These are phyloP conservation scores for Sminthurides aquaticus DNA, from an alignment of 2,888 invertebrate species.

Conservation along the genomic window DNA sequence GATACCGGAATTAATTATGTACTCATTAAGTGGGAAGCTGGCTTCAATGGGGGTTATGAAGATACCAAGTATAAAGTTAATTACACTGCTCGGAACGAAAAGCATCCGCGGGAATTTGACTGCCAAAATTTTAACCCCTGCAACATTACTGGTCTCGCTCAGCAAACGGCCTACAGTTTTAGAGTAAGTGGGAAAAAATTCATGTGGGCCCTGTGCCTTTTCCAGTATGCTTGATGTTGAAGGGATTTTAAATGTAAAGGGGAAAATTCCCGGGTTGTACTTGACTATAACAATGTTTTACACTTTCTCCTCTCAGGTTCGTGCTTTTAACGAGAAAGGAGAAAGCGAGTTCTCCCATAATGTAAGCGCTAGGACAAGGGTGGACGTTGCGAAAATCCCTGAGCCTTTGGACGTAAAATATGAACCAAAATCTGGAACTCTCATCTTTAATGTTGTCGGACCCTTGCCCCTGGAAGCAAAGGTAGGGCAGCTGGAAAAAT, in stretches of 20 bases:
- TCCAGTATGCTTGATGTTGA: too few relatives aligned
- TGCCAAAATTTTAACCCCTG: slow-evolving; percentile 80
- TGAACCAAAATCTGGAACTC: slow-evolving; percentile 65
- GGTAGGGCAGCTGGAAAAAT: too few relatives aligned
- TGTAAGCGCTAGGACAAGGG: slow-evolving; percentile 70
- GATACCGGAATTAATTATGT: slow-evolving; percentile 72
- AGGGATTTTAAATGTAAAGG: too few relatives aligned
- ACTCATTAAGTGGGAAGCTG: slow-evolving; percentile 75
- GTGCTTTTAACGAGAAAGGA: slow-evolving; percentile 80
- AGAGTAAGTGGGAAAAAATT: slow-evolving; percentile 55
- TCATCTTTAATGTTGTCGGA: slow-evolving; percentile 66
- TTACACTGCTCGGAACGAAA: slow-evolving; percentile 55
- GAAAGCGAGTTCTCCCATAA: slow-evolving; percentile 81
- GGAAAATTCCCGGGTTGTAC: too few relatives aligned
- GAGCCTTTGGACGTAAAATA: slow-evolving; percentile 72
- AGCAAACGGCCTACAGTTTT: slow-evolving; percentile 77
- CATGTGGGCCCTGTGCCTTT: background rate
- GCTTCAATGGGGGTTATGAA: slow-evolving; percentile 80
- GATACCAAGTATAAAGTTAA: slow-evolving; percentile 83
- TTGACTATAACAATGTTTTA: too few relatives aligned
- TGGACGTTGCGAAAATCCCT: slow-evolving; percentile 64
- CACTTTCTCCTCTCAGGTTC: slow-evolving; percentile 58
- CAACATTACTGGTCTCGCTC: slow-evolving; percentile 75
- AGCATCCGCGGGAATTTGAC: slow-evolving; percentile 65
- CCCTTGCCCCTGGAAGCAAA: slow-evolving; percentile 38